phyloP scores from a whole-genome alignment of 2,113 vertebrate species.

The Uria lomvia region DNA sequence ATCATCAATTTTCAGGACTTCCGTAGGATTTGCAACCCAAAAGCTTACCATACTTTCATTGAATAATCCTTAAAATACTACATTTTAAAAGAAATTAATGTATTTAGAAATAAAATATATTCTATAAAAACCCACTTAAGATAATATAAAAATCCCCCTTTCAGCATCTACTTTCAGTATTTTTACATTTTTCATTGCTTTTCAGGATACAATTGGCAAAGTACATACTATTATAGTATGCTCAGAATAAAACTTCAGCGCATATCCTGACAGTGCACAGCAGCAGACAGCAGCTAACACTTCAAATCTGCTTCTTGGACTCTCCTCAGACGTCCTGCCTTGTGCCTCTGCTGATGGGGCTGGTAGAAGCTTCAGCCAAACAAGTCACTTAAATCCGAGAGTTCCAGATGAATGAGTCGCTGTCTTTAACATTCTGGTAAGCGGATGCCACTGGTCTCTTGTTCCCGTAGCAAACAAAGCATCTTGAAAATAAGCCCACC shows the following conservation, averaged over 20 bases:
- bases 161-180: neutral
- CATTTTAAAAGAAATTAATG: neutral
- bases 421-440: neutral
- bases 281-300: neutral
- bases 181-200: neutral
- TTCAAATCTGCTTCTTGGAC: neutral
- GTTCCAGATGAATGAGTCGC: neutral
- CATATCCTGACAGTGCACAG: neutral
- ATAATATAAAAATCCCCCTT: neutral
- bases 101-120: neutral
- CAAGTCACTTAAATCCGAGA: neutral
- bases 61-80: neutral
- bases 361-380: neutral
- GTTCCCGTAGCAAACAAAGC: neutral
- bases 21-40: neutral
- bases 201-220: neutral
- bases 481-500: neutral
- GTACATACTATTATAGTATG: fast-evolving
- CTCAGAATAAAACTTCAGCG: neutral
- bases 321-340: neutral
- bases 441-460: neutral
- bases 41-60: neutral
- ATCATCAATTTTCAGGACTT: neutral
- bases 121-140: neutral
- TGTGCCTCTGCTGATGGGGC: neutral